These are phyloP conservation scores for Microctenopoma lineatum DNA, from an alignment of 2,797 vertebrate genomes.

Conservation along the genomic window DNA sequence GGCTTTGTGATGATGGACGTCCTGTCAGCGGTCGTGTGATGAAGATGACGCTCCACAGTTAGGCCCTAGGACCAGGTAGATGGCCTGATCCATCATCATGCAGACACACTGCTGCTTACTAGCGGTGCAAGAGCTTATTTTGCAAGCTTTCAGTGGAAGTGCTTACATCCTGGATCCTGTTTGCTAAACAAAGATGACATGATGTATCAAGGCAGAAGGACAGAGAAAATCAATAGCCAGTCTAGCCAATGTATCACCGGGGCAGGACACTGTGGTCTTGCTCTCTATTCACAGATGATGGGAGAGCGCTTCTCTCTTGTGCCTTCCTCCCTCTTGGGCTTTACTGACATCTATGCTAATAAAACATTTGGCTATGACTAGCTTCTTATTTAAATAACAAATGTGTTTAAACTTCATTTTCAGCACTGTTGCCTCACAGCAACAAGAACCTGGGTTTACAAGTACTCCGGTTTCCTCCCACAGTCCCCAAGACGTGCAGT, in stretches of 20 bases:
- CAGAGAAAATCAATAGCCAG: slow-evolving; percentile 76
- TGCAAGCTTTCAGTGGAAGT: slow-evolving; percentile 69
- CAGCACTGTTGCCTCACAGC: too few species aligned
- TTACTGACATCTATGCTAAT: slow-evolving; percentile 5
- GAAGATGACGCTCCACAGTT: slow-evolving; percentile 71
- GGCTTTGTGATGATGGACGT: slow-evolving; percentile 70
- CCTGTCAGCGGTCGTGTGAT: slow-evolving; percentile 74
- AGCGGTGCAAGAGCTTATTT: slow-evolving; percentile 52
- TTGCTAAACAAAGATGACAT: slow-evolving; percentile 76
- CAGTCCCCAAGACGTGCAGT: too few species aligned
- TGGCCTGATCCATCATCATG: slow-evolving; percentile 74
- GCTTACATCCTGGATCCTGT: slow-evolving; percentile 59
- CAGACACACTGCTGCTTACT: slow-evolving; percentile 43
- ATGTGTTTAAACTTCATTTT: too few species aligned
- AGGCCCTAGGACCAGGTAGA: slow-evolving; percentile 58
- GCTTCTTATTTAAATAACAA: neutral
- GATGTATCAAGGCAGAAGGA: slow-evolving; percentile 74
- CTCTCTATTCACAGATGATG: slow-evolving; percentile 39
- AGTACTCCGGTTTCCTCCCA: too few species aligned
- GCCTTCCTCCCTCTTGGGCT: slow-evolving; percentile 27
- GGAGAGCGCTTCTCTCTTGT: slow-evolving; percentile 25
- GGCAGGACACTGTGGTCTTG: slow-evolving; percentile 67
- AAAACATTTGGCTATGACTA: neutral
- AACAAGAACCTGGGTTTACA: too few species aligned
- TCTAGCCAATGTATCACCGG: slow-evolving; percentile 73